phyloP scores from a whole-genome alignment of 2,888 invertebrate species.

The Phaonia tiefii region DNA sequence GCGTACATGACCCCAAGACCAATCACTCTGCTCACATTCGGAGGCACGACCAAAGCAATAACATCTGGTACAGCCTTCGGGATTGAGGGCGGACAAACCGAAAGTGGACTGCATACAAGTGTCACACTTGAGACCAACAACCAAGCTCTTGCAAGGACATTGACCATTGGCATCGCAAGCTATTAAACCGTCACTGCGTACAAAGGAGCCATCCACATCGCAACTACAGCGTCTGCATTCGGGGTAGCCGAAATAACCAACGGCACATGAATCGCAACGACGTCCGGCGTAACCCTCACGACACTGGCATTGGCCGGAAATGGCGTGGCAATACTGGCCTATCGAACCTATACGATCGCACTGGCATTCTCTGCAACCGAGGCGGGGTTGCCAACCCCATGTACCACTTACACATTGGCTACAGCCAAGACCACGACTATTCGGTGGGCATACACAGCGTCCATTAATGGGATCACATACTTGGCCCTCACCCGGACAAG shows the following conservation, averaged over 20 bases:
- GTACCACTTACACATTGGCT: constrained; percentile 89
- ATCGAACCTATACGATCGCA: constrained; percentile 84
- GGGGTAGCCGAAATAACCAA: constrained; percentile 94
- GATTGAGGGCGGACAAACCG: constrained; percentile 88
- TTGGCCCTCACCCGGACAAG: constrained; percentile 90
- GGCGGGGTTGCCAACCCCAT: constrained; percentile 88
- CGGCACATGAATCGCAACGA: constrained; percentile 90
- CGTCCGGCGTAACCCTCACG: constrained; percentile 87
- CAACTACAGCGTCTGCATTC: constrained; percentile 93
- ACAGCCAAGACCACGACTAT: constrained; percentile 91
- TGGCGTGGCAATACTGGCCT: constrained; percentile 84
- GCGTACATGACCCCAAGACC: constrained; percentile 91
- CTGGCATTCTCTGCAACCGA: constrained; percentile 91
- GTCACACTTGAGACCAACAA: constrained; percentile 91
- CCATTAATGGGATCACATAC: constrained; percentile 95
- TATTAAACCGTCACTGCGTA: constrained; percentile 83
- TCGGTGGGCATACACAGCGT: constrained; percentile 94
- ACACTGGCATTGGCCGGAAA: constrained; percentile 86
- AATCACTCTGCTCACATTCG: constrained; percentile 89
- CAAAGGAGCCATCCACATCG: constrained; percentile 86
- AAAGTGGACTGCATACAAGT: constrained; percentile 92
- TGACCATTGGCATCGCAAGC: constrained; percentile 88
- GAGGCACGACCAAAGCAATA: constrained; percentile 96
- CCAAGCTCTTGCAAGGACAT: constrained; percentile 95
- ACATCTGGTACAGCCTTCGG: constrained; percentile 95